Base-by-base conservation (phyloP, 2,888 invertebrate genomes). In the Autographa gamma region DNA sequence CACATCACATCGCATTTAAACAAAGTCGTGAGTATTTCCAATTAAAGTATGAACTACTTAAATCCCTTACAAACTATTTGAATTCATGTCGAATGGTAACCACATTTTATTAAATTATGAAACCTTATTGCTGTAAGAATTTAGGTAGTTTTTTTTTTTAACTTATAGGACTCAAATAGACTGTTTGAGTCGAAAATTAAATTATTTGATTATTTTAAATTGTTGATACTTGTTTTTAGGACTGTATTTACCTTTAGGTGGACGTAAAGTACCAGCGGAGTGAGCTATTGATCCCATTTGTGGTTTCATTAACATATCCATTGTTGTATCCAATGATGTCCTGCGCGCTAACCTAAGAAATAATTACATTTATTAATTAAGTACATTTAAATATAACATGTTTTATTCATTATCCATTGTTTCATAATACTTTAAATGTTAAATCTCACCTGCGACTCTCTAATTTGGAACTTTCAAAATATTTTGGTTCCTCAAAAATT, bases 231-330 rank as follows among this genome's bases (percentile, higher is more conserved):
- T 59, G 25, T 11, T 54, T 19, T 6, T 19, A 11, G 9, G 8
- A 38, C 11, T 38, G 8, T 19, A 19, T 34, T 71, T 84, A 86
- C 94, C 92, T 86, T 92, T 92, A 71, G 80, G 89, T 58, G 88
- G 87, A 11, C 95, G 91, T 63, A 94, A 76, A 8, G 93, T 92
- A 48, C 94, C 95, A n/a, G 95, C 95, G 31, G 95, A 95, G 79
- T 95, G 93, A 0, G 94, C 93, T 14, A 88, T 83, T 19, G 88
- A 78, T 18, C 85, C 86, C 43, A 88, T 78, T 74, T 91, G 89
- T 9, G 93, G 87, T 81, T 93, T 94, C 72, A 86, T 78, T 66
- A 91, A 62, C 59, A 91, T 82, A 73, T 94, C 93, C 85, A 92
- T 88, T 11, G 88, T 88, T 6, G 91, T 87, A 65, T 95, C 95